phyloP scores from a whole-genome alignment of 2,797 vertebrate species.

The Chrysocyon brachyurus region DNA sequence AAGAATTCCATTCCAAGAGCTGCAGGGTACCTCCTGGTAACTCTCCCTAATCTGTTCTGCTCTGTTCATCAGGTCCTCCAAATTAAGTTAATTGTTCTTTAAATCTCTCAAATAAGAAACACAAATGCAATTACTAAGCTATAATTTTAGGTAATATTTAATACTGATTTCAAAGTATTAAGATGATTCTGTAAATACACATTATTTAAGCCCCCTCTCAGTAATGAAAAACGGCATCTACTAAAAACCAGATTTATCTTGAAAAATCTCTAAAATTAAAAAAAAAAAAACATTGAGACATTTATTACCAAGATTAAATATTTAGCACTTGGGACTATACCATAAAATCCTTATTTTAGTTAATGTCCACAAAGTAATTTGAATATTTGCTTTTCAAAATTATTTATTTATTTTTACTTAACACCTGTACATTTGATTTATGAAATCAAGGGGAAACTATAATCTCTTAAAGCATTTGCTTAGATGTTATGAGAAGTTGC shows the following conservation, averaged over 20 bases:
- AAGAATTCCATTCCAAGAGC: background rate
- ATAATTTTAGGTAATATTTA: constrained; percentile 3
- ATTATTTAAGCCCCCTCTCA: background rate
- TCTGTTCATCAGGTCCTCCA: background rate
- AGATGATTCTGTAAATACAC: background rate
- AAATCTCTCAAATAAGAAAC: constrained; percentile 11
- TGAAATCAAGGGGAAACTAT: constrained; percentile 59
- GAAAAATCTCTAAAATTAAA: constrained; percentile 32
- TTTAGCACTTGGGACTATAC: background rate
- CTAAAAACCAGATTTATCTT: constrained; percentile 48
- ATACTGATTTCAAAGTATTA: background rate
- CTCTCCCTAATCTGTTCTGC: background rate
- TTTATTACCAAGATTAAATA: constrained; percentile 55
- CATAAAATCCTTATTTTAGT: constrained; percentile 46
- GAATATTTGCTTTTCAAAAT: constrained; percentile 51
- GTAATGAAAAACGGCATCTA: constrained; percentile 44
- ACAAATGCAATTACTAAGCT: background rate
- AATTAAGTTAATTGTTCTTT: constrained; percentile 2
- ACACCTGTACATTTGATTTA: constrained; percentile 50
- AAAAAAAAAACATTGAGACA: constrained; percentile 34
- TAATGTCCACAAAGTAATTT: constrained; percentile 61
- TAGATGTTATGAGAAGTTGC: constrained; percentile 20
- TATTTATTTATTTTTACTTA: constrained; percentile 67
- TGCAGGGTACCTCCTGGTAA: background rate
- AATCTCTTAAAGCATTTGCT: background rate